Evolutionary conservation across 2,888 invertebrate genomes (phyloP), one percentile per base, ranked within the genome.

Genomic region (Bombylius major): DNA sequence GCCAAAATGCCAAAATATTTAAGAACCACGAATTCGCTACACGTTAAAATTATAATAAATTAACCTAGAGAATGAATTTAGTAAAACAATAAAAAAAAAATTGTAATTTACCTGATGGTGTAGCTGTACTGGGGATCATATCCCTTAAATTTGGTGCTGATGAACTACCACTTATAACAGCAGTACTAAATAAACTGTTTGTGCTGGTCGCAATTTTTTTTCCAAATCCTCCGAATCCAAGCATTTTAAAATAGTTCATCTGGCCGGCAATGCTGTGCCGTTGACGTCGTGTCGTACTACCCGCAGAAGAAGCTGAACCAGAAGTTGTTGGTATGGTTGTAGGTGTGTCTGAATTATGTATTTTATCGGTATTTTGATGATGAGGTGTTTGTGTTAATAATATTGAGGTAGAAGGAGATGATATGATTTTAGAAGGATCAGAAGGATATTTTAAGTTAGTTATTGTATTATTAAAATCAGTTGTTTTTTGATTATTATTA

Each of bases 251-350:
- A 83, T 89, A 89, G 83, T 85, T 89, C 87, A 89, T 87, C 85
- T 91, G 91, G 80, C 90, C 90, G 79, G 89, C 89, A 82, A 92
- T 89, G 83, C 91, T 91, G 88, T 92, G 91, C 78, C 91, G 87
- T 81, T 91, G 91, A 78, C 88, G 88, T 78, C 87, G 85, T 76
- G 82, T 82, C 64, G 72, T 70, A 62, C 69, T 67, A 62, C 72
- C 69, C 61, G 71, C 68, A 63, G 70, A 70, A 64, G 69, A 70
- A 62, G 71, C 68, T 62, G 66, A 51, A 14, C 57, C 50, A 51
- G 61, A 56, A 39, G 59, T 52, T 32, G 53, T 5, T 42, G 39
- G 39, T 11, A 42, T 66, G 62, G 70, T 62, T 60, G 65, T 60
- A 61, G 70, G 64, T 65, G 68, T 70, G 67, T 67, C 69, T 70